Base-by-base conservation (phyloP, 2,888 invertebrate species). In the Tuberolachnus salignus region DNA sequence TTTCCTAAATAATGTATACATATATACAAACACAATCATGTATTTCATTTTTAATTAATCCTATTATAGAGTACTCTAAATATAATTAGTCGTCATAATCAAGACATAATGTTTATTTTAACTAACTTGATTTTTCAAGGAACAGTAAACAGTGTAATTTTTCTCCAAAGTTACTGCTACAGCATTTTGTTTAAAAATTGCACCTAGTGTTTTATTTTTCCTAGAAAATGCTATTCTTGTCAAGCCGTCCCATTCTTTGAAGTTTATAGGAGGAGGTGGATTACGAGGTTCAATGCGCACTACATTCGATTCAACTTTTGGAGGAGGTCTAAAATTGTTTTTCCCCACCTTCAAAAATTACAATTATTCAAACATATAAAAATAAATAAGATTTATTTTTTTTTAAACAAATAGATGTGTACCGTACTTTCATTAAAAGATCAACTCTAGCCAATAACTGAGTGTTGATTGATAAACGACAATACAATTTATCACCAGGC, bases 301-400 rank as follows among this genome's bases (percentile, higher is more conserved):
- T 2, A 99, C 98, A 86, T 94, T 94, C 0, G 98, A 98, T 86
- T 99, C 99, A 1, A 99, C 98, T 89, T 98, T 98, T 8, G 99
- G 99, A 59, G 99, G 98, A 21, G 99, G 99, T 82, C 93, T 90
- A 85, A 99, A 99, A 87, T 99, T 99, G 86, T 98, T 98, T 87
- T 94, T 96, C 1, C 98, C 98, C 84, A 98, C 95, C 91, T 92
- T 85, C 82, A 86, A 86, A 82, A 83, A 44, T 59, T 80, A n/a
- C 21, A 81, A 71, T 42, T 61, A 75, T 49, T 66, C 16, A 49
- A 19, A 51, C 16, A 49, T 23, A 16, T 42, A 14, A 66, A 3
- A 13, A 23, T 16, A 42, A 42, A 66, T 53, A 14, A 10, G 2
- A 51, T 55, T 55, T 1, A 8, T 10, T 53, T 16, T 23, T 13